A percentile compares a stretch with the other conserved stretches of the same genome.
phyloP scores from a whole-genome alignment of 1,140 invertebrate species.

The Spodoptera litura region DNA sequence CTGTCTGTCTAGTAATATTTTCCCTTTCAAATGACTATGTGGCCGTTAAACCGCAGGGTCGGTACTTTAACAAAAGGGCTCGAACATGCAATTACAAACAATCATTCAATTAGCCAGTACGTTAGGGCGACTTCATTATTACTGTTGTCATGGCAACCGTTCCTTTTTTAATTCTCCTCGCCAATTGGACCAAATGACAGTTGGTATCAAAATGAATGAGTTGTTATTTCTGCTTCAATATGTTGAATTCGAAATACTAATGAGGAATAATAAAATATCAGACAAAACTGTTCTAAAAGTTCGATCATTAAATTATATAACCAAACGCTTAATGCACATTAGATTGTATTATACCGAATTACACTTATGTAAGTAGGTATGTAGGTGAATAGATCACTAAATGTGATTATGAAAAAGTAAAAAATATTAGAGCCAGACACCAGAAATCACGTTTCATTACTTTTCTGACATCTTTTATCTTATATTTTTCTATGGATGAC shows the following conservation, averaged over 20 bases:
- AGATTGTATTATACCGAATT: constrained; percentile 26
- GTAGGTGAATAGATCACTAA: constrained; percentile 25
- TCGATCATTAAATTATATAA: background rate
- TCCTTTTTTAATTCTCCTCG: constrained; percentile 22
- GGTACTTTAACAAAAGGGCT: constrained; percentile 59
- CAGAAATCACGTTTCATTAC: background rate
- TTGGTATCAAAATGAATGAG: constrained; percentile 21
- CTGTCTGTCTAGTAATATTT: constrained; percentile 30
- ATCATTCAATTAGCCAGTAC: constrained; percentile 70
- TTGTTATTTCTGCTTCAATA: constrained; percentile 19
- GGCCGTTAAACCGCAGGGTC: constrained; percentile 71
- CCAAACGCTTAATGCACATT: constrained; percentile 17
- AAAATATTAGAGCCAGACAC: constrained; percentile 6
- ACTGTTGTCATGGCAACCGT: constrained; percentile 54
- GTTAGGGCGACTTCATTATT: constrained; percentile 54
- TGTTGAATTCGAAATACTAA: background rate
- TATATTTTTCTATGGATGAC: background rate
- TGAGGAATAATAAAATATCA: constrained; percentile 4
- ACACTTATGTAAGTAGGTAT: constrained; percentile 22
- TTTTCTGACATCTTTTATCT: background rate
- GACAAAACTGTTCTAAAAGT: background rate
- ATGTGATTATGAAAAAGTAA: background rate
- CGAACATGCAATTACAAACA: constrained; percentile 67
- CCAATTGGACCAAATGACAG: constrained; percentile 15
- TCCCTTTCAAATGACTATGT: constrained; percentile 47